phyloP scores from a whole-genome alignment of 2,888 invertebrate genomes.

The Dolichopus griseipennis region DNA sequence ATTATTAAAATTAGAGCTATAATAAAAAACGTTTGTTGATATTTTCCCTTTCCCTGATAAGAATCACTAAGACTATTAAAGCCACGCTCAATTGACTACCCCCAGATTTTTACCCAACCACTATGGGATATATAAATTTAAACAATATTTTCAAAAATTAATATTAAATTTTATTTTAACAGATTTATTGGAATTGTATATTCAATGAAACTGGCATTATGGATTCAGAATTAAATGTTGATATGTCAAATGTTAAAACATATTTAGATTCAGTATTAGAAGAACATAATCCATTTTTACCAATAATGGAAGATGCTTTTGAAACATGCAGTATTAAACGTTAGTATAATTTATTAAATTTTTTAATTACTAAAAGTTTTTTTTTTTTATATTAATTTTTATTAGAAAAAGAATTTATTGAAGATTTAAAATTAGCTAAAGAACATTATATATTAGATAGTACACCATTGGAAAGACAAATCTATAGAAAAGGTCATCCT shows the following conservation, averaged over 20 bases:
- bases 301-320: background rate
- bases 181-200: conserved; percentile 1
- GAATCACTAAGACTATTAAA: too few species aligned
- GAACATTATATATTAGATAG: conserved; percentile 4
- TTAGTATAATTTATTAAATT: background rate
- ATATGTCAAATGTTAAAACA: background rate
- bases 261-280: background rate
- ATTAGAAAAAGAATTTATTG: background rate
- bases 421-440: background rate
- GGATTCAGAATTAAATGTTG: background rate
- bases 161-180: background rate
- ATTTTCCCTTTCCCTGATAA: too few species aligned
- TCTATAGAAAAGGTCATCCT: background rate
- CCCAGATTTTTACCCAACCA: too few species aligned
- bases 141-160: too few species aligned
- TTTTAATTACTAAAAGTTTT: background rate
- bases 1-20: too few species aligned
- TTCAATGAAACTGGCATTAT: background rate
- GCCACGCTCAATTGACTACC: too few species aligned
- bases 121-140: too few species aligned
- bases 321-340: background rate
- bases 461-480: background rate
- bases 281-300: background rate
- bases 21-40: too few species aligned
- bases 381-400: background rate